A percentile compares a stretch with the other conserved stretches of the same genome.
phyloP scores from a whole-genome alignment of 2,113 vertebrate species.

The Castor canadensis region DNA sequence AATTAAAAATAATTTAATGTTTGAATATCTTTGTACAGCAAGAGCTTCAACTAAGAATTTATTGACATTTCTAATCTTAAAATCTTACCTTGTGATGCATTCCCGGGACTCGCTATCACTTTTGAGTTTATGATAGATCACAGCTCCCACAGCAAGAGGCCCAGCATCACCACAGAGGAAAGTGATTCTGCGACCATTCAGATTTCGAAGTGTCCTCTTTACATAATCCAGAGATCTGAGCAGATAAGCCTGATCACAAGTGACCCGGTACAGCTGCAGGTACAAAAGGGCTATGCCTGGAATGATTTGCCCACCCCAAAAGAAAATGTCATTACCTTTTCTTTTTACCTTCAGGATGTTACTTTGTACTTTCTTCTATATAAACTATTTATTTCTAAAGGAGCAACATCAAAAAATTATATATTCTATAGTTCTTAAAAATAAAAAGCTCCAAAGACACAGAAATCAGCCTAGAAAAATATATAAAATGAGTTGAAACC shows the following conservation, averaged over 20 bases:
- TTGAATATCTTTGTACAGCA: background rate
- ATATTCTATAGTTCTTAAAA: background rate
- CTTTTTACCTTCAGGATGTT: background rate
- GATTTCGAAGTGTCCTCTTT: slow-evolving; percentile 93
- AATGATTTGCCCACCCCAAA: background rate
- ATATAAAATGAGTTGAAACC: background rate
- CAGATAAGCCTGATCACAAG: slow-evolving; percentile 88
- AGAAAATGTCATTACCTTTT: background rate
- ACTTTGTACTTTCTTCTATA: background rate
- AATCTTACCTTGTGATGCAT: slow-evolving; percentile 91
- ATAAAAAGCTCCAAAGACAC: background rate
- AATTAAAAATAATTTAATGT: background rate
- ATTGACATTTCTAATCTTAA: background rate
- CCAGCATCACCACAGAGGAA: slow-evolving; percentile 98
- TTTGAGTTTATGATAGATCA: slow-evolving; percentile 92
- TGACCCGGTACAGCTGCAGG: slow-evolving; percentile 91
- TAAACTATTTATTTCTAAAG: background rate
- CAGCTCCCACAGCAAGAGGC: slow-evolving; percentile 93
- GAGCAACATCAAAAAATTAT: background rate
- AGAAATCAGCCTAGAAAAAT: background rate
- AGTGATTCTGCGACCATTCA: slow-evolving; percentile 93
- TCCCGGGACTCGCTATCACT: slow-evolving; percentile 91
- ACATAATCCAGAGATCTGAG: slow-evolving; percentile 94
- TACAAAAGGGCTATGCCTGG: slow-evolving; percentile 95
- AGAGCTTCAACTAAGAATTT: background rate